phyloP scores from a whole-genome alignment of 2,113 vertebrate species.

The Ptilorrhoa leucosticta region DNA sequence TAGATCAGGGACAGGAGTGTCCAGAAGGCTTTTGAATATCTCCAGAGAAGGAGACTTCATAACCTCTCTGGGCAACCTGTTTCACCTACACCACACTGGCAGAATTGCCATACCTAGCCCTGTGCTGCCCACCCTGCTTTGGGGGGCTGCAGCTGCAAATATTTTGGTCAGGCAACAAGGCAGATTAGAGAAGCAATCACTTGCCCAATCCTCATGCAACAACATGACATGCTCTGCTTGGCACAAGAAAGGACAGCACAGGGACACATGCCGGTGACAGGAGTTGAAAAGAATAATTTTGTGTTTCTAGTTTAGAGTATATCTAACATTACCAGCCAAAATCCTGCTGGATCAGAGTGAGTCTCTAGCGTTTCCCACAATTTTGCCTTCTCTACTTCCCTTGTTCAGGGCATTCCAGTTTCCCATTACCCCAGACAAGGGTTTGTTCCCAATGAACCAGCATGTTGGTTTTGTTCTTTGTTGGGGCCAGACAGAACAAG shows the following conservation, averaged over 20 bases:
- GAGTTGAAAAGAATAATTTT: background rate
- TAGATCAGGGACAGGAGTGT: background rate
- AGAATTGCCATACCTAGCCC: background rate
- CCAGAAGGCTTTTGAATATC: background rate
- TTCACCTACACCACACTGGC: background rate
- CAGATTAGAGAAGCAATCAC: background rate
- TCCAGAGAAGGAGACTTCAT: background rate
- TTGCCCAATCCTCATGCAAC: background rate
- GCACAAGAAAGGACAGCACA: background rate
- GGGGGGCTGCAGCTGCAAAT: rapidly evolving
- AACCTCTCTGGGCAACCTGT: background rate
- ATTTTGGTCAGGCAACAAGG: background rate
- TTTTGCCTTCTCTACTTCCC: background rate
- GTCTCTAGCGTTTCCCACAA: background rate
- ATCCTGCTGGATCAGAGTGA: background rate
- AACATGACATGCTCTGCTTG: background rate
- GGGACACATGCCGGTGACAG: rapidly evolving
- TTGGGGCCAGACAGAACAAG: background rate
- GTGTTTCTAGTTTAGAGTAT: background rate
- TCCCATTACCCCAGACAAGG: background rate
- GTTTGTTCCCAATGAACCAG: background rate
- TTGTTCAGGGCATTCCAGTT: background rate
- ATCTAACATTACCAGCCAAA: background rate
- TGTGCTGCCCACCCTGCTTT: background rate
- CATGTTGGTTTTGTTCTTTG: background rate